Conservation (phyloP, 2,113 vertebrate species). For the Mobula hypostoma region DNA sequence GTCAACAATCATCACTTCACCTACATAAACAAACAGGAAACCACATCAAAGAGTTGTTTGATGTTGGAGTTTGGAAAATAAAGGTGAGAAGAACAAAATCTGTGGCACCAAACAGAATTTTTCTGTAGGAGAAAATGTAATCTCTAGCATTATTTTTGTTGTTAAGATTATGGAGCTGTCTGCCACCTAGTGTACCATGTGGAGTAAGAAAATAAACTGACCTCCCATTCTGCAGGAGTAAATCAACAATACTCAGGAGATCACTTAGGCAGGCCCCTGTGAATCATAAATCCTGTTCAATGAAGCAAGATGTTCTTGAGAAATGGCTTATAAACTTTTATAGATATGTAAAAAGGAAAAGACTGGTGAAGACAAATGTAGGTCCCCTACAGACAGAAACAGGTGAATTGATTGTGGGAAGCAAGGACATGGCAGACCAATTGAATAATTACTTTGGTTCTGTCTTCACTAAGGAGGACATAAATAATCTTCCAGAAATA, state of each 20-base stretch:
- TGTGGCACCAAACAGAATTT: background rate
- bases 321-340: background rate
- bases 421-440: too few species aligned
- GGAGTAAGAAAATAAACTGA: background rate
- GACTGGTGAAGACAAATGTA: too few species aligned
- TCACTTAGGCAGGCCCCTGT: background rate
- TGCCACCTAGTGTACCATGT: conserved; percentile 7
- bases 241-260: background rate
- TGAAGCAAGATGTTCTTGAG: background rate
- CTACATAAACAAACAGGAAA: background rate
- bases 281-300: background rate
- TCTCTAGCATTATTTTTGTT: background rate
- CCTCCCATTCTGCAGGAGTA: background rate
- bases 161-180: background rate
- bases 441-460: too few species aligned
- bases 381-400: too few species aligned
- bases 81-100: background rate
- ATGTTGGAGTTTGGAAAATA: background rate
- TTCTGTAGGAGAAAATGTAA: background rate
- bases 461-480: too few species aligned
- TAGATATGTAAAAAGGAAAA: too few species aligned
- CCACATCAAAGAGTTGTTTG: background rate
- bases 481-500: too few species aligned
- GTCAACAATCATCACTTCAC: background rate
- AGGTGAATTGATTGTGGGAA: too few species aligned